Conservation (phyloP, 2,797 vertebrate species). For the Peromyscus melanophrys region DNA sequence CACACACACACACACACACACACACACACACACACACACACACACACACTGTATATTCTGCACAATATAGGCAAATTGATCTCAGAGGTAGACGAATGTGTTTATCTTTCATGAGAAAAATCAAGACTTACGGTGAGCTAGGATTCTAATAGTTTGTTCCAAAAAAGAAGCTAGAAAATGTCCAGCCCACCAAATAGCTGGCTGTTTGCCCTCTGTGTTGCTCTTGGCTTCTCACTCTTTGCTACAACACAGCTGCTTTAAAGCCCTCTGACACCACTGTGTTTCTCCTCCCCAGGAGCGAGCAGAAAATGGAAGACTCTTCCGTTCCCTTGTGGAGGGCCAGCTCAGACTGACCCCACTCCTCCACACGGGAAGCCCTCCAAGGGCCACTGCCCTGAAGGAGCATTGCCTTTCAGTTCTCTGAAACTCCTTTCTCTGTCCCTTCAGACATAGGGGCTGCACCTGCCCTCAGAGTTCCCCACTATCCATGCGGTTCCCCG, state of each 20-base stretch:
- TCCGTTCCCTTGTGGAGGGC: not conserved
- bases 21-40: not conserved
- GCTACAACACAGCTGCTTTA: not conserved
- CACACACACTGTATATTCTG: too few species aligned
- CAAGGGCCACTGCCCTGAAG: not conserved
- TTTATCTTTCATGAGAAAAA: constrained; percentile 34
- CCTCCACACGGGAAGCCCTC: not conserved
- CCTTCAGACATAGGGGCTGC: not conserved
- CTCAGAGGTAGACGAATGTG: not conserved
- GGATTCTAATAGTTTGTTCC: not conserved
- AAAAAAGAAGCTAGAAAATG: not conserved
- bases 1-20: not conserved
- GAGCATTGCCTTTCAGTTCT: not conserved
- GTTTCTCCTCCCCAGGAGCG: not conserved
- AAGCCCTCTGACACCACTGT: not conserved
- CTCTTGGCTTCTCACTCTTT: not conserved
- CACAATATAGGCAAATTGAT: not conserved
- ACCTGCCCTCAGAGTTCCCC: not conserved
- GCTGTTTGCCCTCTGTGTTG: not conserved
- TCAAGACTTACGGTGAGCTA: not conserved
- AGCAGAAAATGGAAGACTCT: not conserved
- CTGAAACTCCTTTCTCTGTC: not conserved
- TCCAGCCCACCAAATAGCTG: not conserved
- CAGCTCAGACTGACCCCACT: too few species aligned
- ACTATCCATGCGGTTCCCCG: accelerated